Percentiles rank a stretch among this genome's conserved stretches.
These are phyloP conservation scores for Clarias platycephalus DNA, from an alignment of 2,797 vertebrate species.

Conservation along the genomic window DNA sequence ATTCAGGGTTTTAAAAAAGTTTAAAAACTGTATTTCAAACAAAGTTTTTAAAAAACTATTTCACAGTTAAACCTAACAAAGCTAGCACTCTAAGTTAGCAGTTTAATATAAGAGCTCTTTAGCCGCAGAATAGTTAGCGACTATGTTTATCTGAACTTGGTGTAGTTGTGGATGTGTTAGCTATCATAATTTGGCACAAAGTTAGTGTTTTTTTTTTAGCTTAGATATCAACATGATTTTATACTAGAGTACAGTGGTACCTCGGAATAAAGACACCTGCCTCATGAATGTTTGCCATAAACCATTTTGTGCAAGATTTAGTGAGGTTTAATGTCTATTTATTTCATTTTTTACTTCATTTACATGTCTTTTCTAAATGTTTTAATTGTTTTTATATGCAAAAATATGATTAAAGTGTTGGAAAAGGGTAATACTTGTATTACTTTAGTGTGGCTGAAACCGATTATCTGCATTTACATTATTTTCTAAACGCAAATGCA, in stretches of 20 bases:
- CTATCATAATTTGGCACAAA: background rate
- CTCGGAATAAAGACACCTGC: too few relatives aligned
- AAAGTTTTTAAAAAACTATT: background rate
- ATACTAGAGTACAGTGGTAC: background rate
- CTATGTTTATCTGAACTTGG: background rate
- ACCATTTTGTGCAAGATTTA: too few relatives aligned
- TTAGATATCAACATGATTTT: background rate
- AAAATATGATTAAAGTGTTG: too few relatives aligned
- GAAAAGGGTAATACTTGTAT: too few relatives aligned
- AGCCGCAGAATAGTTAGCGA: background rate
- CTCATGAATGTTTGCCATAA: too few relatives aligned
- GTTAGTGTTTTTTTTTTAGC: background rate
- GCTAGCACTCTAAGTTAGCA: background rate
- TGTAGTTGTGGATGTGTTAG: background rate
- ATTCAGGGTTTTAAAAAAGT: background rate
- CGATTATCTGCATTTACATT: too few relatives aligned
- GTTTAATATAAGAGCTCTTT: background rate
- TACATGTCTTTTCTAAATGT: too few relatives aligned
- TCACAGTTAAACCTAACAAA: background rate
- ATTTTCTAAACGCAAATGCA: too few relatives aligned
- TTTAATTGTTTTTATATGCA: too few relatives aligned
- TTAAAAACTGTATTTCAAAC: background rate
- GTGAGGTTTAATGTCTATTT: too few relatives aligned
- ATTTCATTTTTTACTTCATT: too few relatives aligned
- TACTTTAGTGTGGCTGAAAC: too few relatives aligned